A percentile compares a stretch with the other conserved stretches of the same genome.
phyloP scores from a whole-genome alignment of 2,113 vertebrate species.

The Ciconia boyciana region DNA sequence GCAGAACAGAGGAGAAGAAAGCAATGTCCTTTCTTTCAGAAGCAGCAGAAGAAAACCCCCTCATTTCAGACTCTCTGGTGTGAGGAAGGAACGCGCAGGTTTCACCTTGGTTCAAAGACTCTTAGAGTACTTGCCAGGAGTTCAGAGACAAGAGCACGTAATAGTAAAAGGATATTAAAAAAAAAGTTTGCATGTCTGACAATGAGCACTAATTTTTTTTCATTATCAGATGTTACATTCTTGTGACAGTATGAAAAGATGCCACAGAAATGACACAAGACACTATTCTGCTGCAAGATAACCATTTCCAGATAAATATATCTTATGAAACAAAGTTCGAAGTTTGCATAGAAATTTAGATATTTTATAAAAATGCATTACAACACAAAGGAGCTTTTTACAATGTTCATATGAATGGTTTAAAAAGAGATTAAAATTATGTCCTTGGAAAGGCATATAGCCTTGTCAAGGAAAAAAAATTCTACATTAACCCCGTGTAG shows the following conservation, averaged over 20 bases:
- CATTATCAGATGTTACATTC: constrained; percentile 41
- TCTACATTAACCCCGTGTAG: constrained; percentile 21
- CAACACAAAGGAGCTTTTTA: constrained; percentile 52
- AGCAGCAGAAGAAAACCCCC: not conserved
- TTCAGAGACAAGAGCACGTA: not conserved
- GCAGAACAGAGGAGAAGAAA: not conserved
- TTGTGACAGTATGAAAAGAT: constrained; percentile 30
- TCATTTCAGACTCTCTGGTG: not conserved
- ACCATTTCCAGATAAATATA: constrained; percentile 50
- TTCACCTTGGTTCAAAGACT: constrained; percentile 37
- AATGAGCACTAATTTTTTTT: constrained; percentile 35
- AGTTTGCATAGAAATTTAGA: constrained; percentile 47
- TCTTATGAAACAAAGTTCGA: not conserved
- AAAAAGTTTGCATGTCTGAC: constrained; percentile 2
- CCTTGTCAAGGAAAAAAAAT: constrained; percentile 14
- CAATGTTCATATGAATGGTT: constrained; percentile 24
- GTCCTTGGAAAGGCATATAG: constrained; percentile 47
- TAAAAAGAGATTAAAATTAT: constrained; percentile 62
- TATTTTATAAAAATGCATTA: constrained; percentile 52
- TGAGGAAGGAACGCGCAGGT: not conserved
- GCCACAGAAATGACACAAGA: constrained; percentile 23
- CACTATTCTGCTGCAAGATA: constrained; percentile 28
- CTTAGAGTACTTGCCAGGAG: not conserved
- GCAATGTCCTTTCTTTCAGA: not conserved
- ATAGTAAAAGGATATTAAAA: constrained; percentile 30